Evolutionary conservation across 2,888 invertebrate species (phyloP).

Genomic region (Lomographa bimaculata): DNA sequence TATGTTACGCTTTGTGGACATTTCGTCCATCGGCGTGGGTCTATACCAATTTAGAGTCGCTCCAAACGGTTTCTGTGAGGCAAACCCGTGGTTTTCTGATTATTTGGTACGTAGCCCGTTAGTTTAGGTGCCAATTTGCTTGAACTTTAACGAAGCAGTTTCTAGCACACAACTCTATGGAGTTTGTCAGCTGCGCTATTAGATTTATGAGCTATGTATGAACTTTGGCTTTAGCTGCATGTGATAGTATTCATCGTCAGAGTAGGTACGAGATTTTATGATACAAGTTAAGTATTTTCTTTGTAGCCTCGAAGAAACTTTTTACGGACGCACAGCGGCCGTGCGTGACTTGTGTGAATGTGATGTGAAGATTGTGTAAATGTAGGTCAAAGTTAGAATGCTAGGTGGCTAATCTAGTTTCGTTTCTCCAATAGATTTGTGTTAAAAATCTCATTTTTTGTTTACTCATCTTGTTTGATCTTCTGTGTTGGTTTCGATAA

Average conservation of each 20-base stretch:
- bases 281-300: neutral
- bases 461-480: slow-evolving; percentile 60
- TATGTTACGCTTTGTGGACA: slow-evolving; percentile 57
- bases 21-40: slow-evolving; percentile 51
- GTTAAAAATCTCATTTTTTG: slow-evolving; percentile 33
- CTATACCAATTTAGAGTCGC: slow-evolving; percentile 54
- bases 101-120: slow-evolving; percentile 69
- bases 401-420: too few species aligned
- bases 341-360: neutral
- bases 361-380: slow-evolving; percentile 8
- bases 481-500: slow-evolving; percentile 46
- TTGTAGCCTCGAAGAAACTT: neutral
- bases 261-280: slow-evolving; percentile 1
- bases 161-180: slow-evolving; percentile 27
- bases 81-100: slow-evolving; percentile 62
- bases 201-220: slow-evolving; percentile 21
- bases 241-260: slow-evolving; percentile 4
- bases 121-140: slow-evolving; percentile 53
- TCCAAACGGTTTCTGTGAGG: slow-evolving; percentile 57
- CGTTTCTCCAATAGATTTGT: slow-evolving; percentile 24
- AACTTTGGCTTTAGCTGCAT: slow-evolving; percentile 21
- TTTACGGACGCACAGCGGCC: neutral
- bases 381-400: slow-evolving; percentile 24
- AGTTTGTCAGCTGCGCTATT: slow-evolving; percentile 20
- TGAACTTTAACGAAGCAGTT: slow-evolving; percentile 32